Evolutionary conservation across 2,797 vertebrate genomes (phyloP).

Genomic region (Sus cebifrons): DNA sequence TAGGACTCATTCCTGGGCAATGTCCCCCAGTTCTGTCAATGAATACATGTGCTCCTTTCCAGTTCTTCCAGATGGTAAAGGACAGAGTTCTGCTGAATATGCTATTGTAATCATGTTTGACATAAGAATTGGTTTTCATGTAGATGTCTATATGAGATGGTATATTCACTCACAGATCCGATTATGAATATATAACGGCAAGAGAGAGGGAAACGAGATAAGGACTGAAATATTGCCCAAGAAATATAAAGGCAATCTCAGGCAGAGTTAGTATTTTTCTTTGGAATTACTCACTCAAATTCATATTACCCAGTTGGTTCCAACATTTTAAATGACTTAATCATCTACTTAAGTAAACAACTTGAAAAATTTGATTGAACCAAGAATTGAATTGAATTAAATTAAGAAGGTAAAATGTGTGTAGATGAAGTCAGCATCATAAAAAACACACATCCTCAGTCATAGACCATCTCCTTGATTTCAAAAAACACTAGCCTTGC

Average conservation of each 20-base stretch:
- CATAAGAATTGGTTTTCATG: not conserved
- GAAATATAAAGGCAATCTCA: constrained; percentile 24
- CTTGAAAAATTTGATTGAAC: not conserved
- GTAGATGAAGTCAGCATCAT: not conserved
- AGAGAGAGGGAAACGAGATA: not conserved
- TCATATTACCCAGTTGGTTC: not conserved
- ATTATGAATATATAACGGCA: not conserved
- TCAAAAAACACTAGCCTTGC: not conserved
- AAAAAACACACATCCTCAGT: not conserved
- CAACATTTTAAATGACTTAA: constrained; percentile 31
- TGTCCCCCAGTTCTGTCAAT: not conserved
- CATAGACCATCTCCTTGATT: not conserved
- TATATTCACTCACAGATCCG: not conserved
- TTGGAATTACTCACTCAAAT: not conserved
- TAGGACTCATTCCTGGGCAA: fast-evolving
- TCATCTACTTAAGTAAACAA: constrained; percentile 31
- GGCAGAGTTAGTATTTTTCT: not conserved
- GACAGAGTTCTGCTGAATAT: not conserved
- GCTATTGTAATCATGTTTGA: not conserved
- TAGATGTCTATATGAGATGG: not conserved
- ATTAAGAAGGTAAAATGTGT: not conserved
- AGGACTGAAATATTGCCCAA: not conserved
- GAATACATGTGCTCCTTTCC: not conserved
- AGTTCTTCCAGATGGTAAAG: not conserved
- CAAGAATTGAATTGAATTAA: not conserved